These are phyloP conservation scores for Neomorphus geoffroyi DNA, from an alignment of 2,797 vertebrate species.

Conservation along the genomic window DNA sequence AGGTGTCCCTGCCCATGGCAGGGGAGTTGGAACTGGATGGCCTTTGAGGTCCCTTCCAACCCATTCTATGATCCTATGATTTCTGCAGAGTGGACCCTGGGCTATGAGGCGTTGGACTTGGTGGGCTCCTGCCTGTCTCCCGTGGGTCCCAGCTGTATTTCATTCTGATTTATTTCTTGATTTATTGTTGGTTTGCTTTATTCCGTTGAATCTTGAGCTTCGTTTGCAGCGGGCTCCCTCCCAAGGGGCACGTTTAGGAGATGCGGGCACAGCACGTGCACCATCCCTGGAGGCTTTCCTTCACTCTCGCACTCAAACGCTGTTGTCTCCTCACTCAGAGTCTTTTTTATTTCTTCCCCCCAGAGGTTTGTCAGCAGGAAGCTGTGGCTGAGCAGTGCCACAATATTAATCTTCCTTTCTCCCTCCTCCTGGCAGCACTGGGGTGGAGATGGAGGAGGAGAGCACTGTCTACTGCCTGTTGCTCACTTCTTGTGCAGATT, in stretches of 20 bases:
- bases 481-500: not conserved
- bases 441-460: not conserved
- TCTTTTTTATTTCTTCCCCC: not conserved
- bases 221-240: not conserved
- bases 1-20: too few species aligned
- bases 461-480: not conserved
- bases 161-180: not conserved
- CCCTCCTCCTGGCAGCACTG: not conserved
- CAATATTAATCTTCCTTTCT: not conserved
- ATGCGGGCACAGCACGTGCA: not conserved
- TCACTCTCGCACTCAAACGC: not conserved
- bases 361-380: not conserved
- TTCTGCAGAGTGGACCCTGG: not conserved
- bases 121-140: not conserved
- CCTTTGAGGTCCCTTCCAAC: too few species aligned
- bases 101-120: not conserved
- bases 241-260: not conserved
- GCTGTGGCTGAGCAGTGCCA: not conserved
- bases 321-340: not conserved
- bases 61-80: too few species aligned
- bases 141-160: not conserved
- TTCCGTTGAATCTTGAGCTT: not conserved
- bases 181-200: not conserved
- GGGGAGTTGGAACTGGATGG: too few species aligned
- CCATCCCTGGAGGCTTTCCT: not conserved